Evolutionary conservation across 2,888 invertebrate species (phyloP), one percentile per base, ranked within the genome.

Genomic region (Leucoptera coffeella): DNA sequence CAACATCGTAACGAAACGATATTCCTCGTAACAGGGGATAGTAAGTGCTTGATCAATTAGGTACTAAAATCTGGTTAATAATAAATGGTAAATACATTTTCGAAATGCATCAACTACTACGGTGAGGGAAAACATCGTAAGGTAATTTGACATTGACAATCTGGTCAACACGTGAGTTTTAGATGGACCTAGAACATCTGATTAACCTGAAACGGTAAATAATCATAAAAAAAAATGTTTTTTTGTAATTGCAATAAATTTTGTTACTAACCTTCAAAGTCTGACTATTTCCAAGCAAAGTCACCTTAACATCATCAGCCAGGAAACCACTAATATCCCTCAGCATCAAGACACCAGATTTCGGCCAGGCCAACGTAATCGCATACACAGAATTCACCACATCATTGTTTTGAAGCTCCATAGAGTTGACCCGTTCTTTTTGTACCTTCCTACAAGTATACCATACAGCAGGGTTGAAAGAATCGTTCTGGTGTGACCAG

Each of bases 401-500:
- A 30, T 56, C 44, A 20, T 34, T 5, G 13, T 31, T 3, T 2
- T 14, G 27, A 0, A 26, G 30, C 1, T 30, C 25, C 13, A 30
- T 31, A 11, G 38, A 31, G 2, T 23, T 17, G 9, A 3, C 14
- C 4, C 21, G 22, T 15, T 36, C 31, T 22, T 31, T 34, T 7
- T 30, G 23, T 11, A 27, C 19, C 30, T 29, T 36, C 10, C 11
- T 27, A 20, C 35, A 25, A 1, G 77, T 76, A 39, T 77, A 86
- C 87, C 87, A 87, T 2, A 83, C 76, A 29, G 73, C 56, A 1
- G 61, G 44, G 4, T 77, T 77, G 7, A 72, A 26, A 0, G 86
- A 80, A 44, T 91, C 93, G 43, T 91, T 92, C 56, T 93, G 93
- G 30, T 72, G 59, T 1, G 45, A 50, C 91, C 92, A 94, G 0